Percentiles rank a stretch among this genome's conserved stretches.
Evolutionary conservation across 2,888 invertebrate genomes (phyloP).

Genomic region (Nomada goodeniana): DNA sequence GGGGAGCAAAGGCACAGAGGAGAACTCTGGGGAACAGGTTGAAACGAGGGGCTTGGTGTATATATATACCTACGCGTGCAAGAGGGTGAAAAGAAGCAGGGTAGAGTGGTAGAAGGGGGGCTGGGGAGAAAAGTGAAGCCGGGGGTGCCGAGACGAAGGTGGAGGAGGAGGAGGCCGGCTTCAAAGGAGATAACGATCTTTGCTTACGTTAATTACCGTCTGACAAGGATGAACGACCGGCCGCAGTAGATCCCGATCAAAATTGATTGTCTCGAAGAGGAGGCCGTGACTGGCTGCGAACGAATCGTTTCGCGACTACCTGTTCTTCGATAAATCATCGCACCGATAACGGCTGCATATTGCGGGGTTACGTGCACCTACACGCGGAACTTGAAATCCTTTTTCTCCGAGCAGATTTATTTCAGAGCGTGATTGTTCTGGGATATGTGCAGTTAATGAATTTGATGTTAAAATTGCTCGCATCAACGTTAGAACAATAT

Average conservation of each 20-base stretch:
- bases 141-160: constrained; percentile 2
- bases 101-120: constrained; percentile 8
- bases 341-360: constrained; percentile 59
- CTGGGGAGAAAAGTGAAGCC: too few species aligned
- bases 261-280: constrained; percentile 68
- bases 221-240: constrained; percentile 72
- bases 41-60: constrained; percentile 23
- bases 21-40: background rate
- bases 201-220: constrained; percentile 75
- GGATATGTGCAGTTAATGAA: too few species aligned
- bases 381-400: too few species aligned
- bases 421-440: too few species aligned
- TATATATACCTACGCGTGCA: constrained; percentile 32
- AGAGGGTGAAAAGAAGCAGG: constrained; percentile 53
- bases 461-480: too few species aligned
- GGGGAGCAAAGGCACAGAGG: constrained; percentile 31
- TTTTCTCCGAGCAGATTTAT: too few species aligned
- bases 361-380: constrained; percentile 6
- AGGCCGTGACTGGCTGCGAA: constrained; percentile 61
- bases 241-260: constrained; percentile 70
- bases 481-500: too few species aligned
- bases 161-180: constrained; percentile 57
- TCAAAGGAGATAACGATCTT: constrained; percentile 75
- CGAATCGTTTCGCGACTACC: constrained; percentile 46
- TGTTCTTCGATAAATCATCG: constrained; percentile 58